Percentiles rank a stretch among this genome's conserved stretches.
Conservation (phyloP, 2,797 vertebrate species). For the Chlorospingus semifuscus region DNA sequence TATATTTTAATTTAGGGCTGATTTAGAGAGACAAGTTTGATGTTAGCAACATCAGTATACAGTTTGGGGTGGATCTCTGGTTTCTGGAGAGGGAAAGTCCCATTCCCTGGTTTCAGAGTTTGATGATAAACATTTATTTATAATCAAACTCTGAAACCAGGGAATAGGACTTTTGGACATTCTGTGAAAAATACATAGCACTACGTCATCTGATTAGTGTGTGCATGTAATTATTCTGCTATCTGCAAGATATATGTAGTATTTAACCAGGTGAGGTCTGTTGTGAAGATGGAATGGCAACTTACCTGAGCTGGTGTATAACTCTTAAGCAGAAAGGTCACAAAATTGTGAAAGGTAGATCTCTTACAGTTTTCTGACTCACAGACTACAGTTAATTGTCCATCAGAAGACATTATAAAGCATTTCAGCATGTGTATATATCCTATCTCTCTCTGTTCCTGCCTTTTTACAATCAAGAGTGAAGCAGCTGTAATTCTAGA, state of each 20-base stretch:
- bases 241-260: neutral
- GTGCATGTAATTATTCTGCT: neutral
- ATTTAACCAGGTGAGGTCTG: neutral
- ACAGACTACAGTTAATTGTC: neutral
- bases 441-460: neutral
- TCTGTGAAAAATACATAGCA: neutral
- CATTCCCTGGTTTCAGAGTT: too few species aligned
- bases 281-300: neutral
- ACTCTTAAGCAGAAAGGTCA: neutral
- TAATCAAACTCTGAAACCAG: neutral
- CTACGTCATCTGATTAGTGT: neutral
- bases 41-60: neutral
- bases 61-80: neutral
- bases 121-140: fast-evolving
- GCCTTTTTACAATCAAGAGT: neutral
- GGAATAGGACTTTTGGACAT: neutral
- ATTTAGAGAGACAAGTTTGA: neutral
- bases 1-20: neutral
- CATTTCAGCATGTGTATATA: neutral
- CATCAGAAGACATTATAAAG: neutral
- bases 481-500: neutral
- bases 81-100: neutral
- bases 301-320: neutral
- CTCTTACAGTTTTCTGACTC: neutral
- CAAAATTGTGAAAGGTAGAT: neutral